A percentile compares a stretch with the other conserved stretches of the same genome.
Conservation (phyloP, 2,113 vertebrate species). For the Erythrocercus mccallii region DNA sequence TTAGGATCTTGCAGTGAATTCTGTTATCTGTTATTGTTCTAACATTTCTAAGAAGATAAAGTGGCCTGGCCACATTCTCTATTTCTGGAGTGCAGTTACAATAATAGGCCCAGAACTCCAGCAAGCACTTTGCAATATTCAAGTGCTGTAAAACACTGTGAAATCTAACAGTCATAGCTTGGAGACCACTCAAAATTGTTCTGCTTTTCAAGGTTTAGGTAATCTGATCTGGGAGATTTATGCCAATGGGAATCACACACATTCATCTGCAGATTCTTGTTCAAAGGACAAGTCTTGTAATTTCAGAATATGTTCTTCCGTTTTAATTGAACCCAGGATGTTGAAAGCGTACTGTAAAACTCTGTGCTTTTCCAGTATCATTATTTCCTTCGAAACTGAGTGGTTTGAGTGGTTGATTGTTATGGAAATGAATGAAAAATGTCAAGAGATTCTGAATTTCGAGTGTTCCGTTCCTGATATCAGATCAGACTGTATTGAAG, state of each 20-base stretch:
- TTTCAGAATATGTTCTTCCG: background rate
- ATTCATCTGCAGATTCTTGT: background rate
- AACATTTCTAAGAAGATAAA: background rate
- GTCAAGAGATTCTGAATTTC: background rate
- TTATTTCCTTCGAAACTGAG: background rate
- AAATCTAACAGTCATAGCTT: background rate
- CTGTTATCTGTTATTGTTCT: background rate
- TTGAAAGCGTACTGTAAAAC: background rate
- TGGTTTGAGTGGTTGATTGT: conserved; percentile 30
- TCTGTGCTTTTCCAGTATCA: background rate
- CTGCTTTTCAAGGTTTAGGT: background rate
- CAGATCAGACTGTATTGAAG: conserved; percentile 11
- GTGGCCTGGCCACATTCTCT: background rate
- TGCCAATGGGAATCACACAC: background rate
- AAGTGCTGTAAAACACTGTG: background rate
- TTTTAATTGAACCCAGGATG: conserved; percentile 24
- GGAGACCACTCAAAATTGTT: background rate
- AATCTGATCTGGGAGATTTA: background rate
- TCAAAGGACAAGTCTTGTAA: background rate
- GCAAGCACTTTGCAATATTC: background rate
- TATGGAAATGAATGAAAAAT: conserved; percentile 40
- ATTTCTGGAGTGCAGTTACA: background rate
- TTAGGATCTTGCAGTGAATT: background rate
- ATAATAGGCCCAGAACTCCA: background rate
- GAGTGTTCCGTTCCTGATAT: background rate